These are phyloP conservation scores for Eulimnadia texana DNA, from an alignment of 1,140 invertebrate genomes.

Conservation along the genomic window DNA sequence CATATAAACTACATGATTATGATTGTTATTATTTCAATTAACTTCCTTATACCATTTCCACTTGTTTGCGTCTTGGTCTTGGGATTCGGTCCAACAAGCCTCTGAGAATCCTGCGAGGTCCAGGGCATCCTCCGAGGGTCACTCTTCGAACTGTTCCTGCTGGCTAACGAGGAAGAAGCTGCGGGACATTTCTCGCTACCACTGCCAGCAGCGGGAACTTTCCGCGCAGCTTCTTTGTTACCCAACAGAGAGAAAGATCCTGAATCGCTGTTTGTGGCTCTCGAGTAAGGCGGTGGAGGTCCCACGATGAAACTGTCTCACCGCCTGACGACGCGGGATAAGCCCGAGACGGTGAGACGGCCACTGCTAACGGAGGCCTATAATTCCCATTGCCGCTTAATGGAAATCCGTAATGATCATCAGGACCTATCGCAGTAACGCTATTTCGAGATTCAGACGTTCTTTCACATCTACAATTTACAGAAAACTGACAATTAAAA, in stretches of 20 bases:
- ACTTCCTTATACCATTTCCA: too few relatives aligned
- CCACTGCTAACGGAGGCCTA: conserved; percentile 5
- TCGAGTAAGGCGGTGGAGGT: conserved; percentile 55
- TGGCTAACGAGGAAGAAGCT: neutral
- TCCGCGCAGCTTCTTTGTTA: conserved; percentile 24
- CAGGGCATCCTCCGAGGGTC: conserved; percentile 7
- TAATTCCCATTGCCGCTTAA: conserved; percentile 13
- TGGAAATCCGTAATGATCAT: conserved; percentile 18
- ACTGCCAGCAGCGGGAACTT: neutral
- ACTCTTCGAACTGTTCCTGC: neutral
- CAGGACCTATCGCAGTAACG: conserved; percentile 9
- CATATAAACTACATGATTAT: neutral
- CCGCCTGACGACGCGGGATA: neutral
- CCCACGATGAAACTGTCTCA: conserved; percentile 33
- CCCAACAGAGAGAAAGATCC: conserved; percentile 19
- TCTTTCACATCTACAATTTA: too few relatives aligned
- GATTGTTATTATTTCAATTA: too few relatives aligned
- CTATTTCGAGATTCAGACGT: neutral
- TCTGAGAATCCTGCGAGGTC: neutral
- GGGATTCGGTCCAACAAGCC: neutral
- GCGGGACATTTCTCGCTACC: neutral
- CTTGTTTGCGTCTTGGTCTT: neutral
- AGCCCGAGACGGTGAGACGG: neutral
- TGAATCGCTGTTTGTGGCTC: conserved; percentile 23
- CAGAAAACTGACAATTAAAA: too few relatives aligned